Percentiles rank a stretch among this genome's conserved stretches.
These are phyloP conservation scores for Gasterosteus nipponicus DNA, from an alignment of 2,113 vertebrate genomes.

Conservation along the genomic window DNA sequence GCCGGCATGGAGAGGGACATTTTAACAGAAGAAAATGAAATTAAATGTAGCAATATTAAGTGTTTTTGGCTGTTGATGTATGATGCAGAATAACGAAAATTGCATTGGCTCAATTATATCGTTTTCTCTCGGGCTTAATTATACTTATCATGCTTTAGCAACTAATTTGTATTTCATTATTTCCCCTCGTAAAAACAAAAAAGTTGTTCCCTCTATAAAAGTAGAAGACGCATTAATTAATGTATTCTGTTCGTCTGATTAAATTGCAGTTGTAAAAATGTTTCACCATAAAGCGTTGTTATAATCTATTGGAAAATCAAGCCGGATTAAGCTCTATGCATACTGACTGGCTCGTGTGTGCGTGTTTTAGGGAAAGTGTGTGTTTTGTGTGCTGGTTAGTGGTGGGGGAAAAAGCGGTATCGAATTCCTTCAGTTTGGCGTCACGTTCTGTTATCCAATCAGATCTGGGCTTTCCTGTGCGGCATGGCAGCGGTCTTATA, in stretches of 20 bases:
- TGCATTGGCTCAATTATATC: neutral
- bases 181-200: neutral
- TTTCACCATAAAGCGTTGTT: neutral
- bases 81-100: neutral
- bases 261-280: neutral
- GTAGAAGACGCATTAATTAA: neutral
- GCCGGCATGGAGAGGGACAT: neutral
- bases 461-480: constrained; percentile 51
- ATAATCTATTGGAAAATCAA: constrained; percentile 18
- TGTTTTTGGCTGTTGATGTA: neutral
- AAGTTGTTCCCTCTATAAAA: neutral
- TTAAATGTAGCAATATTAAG: neutral
- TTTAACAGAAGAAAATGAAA: neutral
- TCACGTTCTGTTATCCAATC: constrained; percentile 67
- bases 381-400: constrained; percentile 28
- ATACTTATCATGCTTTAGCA: neutral
- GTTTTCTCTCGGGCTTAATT: neutral
- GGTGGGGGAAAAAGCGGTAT: constrained; percentile 49
- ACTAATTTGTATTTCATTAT: neutral
- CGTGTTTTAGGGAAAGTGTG: constrained; percentile 39
- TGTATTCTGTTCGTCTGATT: neutral
- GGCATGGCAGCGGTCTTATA: constrained; percentile 55
- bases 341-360: constrained; percentile 4
- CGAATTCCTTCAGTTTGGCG: constrained; percentile 71
- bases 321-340: constrained; percentile 10